phyloP scores from a whole-genome alignment of 2,797 vertebrate genomes.

The Etheostoma nigrum region DNA sequence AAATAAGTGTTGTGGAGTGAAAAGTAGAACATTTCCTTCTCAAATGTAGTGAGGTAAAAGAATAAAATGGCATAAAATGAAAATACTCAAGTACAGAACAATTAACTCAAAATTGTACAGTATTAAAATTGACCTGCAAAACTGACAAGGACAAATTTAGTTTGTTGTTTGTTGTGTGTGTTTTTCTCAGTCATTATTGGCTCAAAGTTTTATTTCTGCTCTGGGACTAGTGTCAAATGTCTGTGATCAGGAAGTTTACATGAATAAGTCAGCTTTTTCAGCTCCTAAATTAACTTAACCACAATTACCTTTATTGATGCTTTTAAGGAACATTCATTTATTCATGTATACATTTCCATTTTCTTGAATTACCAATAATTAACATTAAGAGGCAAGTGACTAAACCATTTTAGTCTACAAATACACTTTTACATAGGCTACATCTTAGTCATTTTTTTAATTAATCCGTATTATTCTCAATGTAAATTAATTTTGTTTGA shows the following conservation, averaged over 20 bases:
- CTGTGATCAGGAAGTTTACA: constrained; percentile 17
- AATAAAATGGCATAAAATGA: not conserved
- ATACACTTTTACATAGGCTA: not conserved
- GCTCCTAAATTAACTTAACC: not conserved
- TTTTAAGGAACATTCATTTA: not conserved
- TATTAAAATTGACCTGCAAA: not conserved
- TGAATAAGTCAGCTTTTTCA: not conserved
- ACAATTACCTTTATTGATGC: not conserved
- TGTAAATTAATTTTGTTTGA: not conserved
- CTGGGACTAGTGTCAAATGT: not conserved
- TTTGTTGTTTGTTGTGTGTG: not conserved
- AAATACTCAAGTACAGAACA: not conserved
- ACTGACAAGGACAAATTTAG: not conserved
- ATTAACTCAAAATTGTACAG: not conserved
- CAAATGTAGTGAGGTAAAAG: too few relatives aligned
- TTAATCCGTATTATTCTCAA: not conserved
- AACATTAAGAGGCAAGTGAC: too few relatives aligned
- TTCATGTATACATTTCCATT: not conserved
- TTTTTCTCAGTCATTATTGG: too few relatives aligned
- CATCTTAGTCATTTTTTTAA: not conserved
- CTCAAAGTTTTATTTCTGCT: constrained; percentile 41
- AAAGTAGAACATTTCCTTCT: too few relatives aligned
- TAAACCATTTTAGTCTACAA: not conserved
- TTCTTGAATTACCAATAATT: not conserved
- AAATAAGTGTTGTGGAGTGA: not conserved